These are phyloP conservation scores for Enhydra lutris DNA, from an alignment of 2,113 vertebrate species.

Conservation along the genomic window DNA sequence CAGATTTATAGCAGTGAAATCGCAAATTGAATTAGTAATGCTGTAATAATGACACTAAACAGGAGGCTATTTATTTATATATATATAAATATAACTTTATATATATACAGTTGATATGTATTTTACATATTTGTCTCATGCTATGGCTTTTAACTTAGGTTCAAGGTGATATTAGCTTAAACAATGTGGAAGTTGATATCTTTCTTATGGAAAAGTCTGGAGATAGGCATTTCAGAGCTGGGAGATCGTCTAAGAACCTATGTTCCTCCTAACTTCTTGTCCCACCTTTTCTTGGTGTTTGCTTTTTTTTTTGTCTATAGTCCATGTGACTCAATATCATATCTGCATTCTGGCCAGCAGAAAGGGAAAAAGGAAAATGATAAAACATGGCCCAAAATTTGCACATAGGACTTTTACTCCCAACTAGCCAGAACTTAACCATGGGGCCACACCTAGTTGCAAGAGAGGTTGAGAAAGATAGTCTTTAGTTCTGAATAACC, in stretches of 20 bases:
- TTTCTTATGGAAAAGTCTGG: neutral
- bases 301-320: neutral
- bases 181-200: neutral
- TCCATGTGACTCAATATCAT: neutral
- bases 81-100: neutral
- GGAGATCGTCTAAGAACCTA: neutral
- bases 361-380: neutral
- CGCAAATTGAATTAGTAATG: neutral
- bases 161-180: conserved; percentile 6
- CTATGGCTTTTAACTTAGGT: neutral
- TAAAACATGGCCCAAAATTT: neutral
- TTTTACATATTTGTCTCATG: neutral
- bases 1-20: neutral
- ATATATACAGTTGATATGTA: neutral
- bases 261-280: neutral
- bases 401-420: neutral
- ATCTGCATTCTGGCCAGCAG: neutral
- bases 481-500: conserved; percentile 1
- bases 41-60: neutral
- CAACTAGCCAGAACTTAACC: neutral
- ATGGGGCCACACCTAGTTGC: neutral
- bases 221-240: neutral
- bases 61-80: neutral
- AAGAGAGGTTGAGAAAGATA: neutral
- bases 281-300: neutral